Evolutionary conservation across 1,140 invertebrate species (phyloP).

Genomic region (Dufourea novaeangliae): DNA sequence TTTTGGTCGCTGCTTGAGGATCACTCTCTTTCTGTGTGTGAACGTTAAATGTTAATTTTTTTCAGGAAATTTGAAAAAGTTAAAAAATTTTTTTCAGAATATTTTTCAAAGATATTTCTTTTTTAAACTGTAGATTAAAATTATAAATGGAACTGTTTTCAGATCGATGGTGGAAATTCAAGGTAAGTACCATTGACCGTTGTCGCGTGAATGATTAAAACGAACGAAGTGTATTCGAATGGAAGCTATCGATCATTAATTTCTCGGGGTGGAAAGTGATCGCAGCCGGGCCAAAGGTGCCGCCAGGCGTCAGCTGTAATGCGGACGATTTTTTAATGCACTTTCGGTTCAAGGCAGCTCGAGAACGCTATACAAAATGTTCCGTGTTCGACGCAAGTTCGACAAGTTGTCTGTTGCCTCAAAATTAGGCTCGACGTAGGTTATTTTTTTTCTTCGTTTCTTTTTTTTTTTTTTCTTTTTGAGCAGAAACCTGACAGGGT

Average conservation of each 20-base stretch:
- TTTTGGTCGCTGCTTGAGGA: slow-evolving; percentile 15
- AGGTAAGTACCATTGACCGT: too few species aligned
- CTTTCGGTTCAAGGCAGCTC: slow-evolving; percentile 82
- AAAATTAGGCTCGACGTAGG: neutral
- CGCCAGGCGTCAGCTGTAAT: slow-evolving; percentile 40
- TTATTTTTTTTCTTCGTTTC: too few species aligned
- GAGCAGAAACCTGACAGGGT: slow-evolving; percentile 33
- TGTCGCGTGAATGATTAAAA: too few species aligned
- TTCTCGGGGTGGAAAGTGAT: neutral
- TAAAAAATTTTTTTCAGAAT: too few species aligned
- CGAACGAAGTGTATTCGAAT: too few species aligned
- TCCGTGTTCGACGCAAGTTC: slow-evolving; percentile 36
- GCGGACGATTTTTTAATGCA: slow-evolving; percentile 78
- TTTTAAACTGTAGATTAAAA: too few species aligned
- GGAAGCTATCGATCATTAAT: too few species aligned
- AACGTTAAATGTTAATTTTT: too few species aligned
- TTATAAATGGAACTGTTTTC: too few species aligned
- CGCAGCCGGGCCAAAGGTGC: neutral
- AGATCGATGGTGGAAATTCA: too few species aligned
- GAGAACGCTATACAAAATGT: slow-evolving; percentile 79
- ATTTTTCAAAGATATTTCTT: too few species aligned
- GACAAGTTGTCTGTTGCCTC: neutral
- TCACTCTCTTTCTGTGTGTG: neutral
- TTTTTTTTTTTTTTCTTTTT: neutral
- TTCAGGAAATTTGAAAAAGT: too few species aligned